phyloP scores from a whole-genome alignment of 2,113 vertebrate species.

The Monopterus albus region DNA sequence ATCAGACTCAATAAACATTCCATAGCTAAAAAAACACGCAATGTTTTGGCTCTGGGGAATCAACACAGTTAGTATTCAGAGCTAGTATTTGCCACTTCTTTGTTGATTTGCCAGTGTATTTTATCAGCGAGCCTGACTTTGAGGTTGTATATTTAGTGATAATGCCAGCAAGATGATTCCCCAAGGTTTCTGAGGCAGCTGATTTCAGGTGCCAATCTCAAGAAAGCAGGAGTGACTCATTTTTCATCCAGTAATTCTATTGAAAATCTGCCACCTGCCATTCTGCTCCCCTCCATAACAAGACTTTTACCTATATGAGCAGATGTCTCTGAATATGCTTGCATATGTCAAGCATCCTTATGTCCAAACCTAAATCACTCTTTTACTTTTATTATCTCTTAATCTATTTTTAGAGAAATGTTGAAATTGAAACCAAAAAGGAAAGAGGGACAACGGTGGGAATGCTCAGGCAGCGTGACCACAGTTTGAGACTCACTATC shows the following conservation, averaged over 20 bases:
- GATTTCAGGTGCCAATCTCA: slow-evolving; percentile 54
- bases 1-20: slow-evolving; percentile 24
- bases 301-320: not conserved
- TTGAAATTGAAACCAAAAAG: slow-evolving; percentile 83
- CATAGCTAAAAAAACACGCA: slow-evolving; percentile 7
- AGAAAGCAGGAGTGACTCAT: slow-evolving; percentile 12
- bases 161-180: slow-evolving; percentile 39
- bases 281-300: slow-evolving; percentile 1
- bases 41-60: slow-evolving; percentile 47
- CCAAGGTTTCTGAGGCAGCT: slow-evolving; percentile 35
- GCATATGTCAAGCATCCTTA: not conserved
- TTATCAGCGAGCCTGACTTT: slow-evolving; percentile 45
- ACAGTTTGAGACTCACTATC: slow-evolving; percentile 81
- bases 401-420: slow-evolving; percentile 66
- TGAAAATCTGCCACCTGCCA: slow-evolving; percentile 13
- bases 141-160: slow-evolving; percentile 28
- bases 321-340: slow-evolving; percentile 10
- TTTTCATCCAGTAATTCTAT: slow-evolving; percentile 35
- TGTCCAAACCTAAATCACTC: not conserved
- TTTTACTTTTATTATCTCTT: not conserved
- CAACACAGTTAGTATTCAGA: slow-evolving; percentile 42
- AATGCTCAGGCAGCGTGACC: slow-evolving; percentile 82
- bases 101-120: slow-evolving; percentile 45
- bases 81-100: slow-evolving; percentile 21
- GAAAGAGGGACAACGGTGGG: slow-evolving; percentile 80